Evolutionary conservation across 2,888 invertebrate species (phyloP), one percentile per base, ranked within the genome.

Genomic region (Heliconius aoede): DNA sequence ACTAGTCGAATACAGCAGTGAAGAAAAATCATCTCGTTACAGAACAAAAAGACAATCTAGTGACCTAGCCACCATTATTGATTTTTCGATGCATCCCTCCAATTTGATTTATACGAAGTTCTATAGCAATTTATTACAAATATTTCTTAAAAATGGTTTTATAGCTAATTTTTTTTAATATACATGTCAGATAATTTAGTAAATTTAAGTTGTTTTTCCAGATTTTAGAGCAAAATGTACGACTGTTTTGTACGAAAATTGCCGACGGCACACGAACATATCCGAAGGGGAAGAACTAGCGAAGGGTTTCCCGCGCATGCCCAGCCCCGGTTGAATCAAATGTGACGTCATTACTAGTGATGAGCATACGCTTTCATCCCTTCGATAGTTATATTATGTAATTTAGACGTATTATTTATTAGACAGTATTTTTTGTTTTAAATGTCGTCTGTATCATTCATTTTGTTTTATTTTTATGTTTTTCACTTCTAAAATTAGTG

Each of bases 251-350:
- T 77, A 80, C 87, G 87, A 86, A 83, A 83, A 74, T 81, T 73
- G 51, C 81, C 88, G 88, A 86, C 71, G 64, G 72, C 73, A 61
- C 74, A 77, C 88, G 89, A 85, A 81, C 78, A 80, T 73, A 9
- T 30, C 82, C 88, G 89, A 89, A 80, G 51, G 72, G 81, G 80
- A 84, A 84, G 89, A 89, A 85, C 90, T 89, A 90, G 91, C 85
- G 85, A 84, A 79, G 75, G 85, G 74, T 78, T 89, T 89, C 83
- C 85, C 88, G 91, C 93, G 93, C 92, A 92, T 91, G 93, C 88
- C 83, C 81, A 81, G 80, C 82, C 83, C 81, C 83, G 84, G 84
- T 86, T 85, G 84, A 81, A 81, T 82, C 80, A 84, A 79, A 74
- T 78, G 83, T 91, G 91, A 91, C 91, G 90, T 91, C 89, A 90